A percentile compares a stretch with the other conserved stretches of the same genome.
phyloP scores from a whole-genome alignment of 2,888 invertebrate species.

The Tachina grossa region DNA sequence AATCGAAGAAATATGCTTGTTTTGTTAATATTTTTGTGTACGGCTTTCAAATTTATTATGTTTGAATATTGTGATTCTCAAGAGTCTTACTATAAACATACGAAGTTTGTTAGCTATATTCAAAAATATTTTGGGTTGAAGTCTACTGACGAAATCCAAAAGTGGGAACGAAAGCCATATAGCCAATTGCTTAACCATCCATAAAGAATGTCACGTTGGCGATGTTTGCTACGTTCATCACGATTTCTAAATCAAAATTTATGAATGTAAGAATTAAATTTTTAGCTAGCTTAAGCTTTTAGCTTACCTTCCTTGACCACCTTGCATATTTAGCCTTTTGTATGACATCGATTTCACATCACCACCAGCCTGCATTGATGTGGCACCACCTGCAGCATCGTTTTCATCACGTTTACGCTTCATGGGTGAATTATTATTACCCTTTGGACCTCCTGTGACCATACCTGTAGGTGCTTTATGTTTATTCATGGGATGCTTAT shows the following conservation, averaged over 20 bases:
- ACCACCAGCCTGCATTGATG: no score
- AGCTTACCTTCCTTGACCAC: constrained; percentile 70
- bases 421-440: constrained; percentile 74
- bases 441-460: neutral
- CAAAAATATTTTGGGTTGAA: no score
- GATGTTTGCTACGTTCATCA: constrained; percentile 81
- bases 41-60: no score
- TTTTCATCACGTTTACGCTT: constrained; percentile 85
- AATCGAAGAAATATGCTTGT: no score
- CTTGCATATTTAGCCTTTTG: constrained; percentile 78
- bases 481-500: constrained; percentile 55
- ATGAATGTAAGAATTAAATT: neutral
- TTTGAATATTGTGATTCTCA: no score
- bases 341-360: constrained; percentile 82
- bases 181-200: no score
- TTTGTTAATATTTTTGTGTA: no score
- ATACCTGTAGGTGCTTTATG: constrained; percentile 29
- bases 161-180: no score
- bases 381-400: constrained; percentile 83
- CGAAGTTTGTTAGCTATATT: no score
- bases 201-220: constrained; percentile 78
- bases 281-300: neutral
- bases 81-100: no score
- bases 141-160: no score
- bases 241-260: constrained; percentile 74